These are phyloP conservation scores for Drosophila maculinotata DNA, from an alignment of 2,888 invertebrate species.

Conservation along the genomic window DNA sequence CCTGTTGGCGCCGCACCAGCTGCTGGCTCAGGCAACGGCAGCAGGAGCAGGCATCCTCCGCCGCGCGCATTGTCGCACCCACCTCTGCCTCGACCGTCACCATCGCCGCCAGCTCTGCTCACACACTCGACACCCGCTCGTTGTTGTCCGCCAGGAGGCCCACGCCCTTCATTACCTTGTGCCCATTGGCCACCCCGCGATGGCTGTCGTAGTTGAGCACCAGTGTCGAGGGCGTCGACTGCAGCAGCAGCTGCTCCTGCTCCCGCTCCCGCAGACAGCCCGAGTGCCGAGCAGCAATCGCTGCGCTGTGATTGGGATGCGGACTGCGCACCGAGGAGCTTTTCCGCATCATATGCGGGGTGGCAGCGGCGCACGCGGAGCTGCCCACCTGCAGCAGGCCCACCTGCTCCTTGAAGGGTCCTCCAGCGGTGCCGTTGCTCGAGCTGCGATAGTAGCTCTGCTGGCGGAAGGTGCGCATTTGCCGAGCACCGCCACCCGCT, in stretches of 20 bases:
- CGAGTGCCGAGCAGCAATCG: conserved; percentile 52
- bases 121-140: conserved; percentile 77
- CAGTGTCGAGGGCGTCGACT: conserved; percentile 58
- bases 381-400: conserved; percentile 73
- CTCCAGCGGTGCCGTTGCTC: conserved; percentile 66
- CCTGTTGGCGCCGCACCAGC: conserved; percentile 69
- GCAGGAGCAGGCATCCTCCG: conserved; percentile 73
- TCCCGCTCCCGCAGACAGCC: conserved; percentile 58
- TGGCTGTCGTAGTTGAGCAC: conserved; percentile 75
- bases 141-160: conserved; percentile 52
- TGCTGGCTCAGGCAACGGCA: conserved; percentile 80
- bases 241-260: conserved; percentile 62
- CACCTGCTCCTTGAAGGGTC: conserved; percentile 76
- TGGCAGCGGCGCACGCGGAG: conserved; percentile 33
- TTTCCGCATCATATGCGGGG: conserved; percentile 68
- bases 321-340: conserved; percentile 70
- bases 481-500: conserved; percentile 76
- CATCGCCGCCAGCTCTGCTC: conserved; percentile 76
- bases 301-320: conserved; percentile 53
- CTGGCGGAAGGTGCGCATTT: conserved; percentile 81
- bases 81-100: conserved; percentile 59
- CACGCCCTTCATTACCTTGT: conserved; percentile 41
- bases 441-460: conserved; percentile 82
- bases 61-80: conserved; percentile 35
- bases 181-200: conserved; percentile 67